phyloP scores from a whole-genome alignment of 2,888 invertebrate species.

The Lepetodrilus schrolli region DNA sequence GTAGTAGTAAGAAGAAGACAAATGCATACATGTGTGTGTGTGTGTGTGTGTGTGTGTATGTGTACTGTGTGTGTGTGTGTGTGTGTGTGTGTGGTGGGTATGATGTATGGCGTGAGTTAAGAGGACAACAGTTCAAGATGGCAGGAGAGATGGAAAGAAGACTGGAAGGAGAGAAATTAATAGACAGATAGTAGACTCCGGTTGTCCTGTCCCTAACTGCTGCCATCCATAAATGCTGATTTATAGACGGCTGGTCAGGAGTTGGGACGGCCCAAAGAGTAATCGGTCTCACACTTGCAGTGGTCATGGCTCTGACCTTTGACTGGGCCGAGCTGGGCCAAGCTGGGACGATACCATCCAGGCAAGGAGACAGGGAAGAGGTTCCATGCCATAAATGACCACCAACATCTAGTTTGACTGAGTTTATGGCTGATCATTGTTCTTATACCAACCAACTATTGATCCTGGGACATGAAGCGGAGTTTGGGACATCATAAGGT shows the following conservation, averaged over 20 bases:
- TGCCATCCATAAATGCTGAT: conserved; percentile 4
- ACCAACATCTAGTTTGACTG: neutral
- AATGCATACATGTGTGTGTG: no score
- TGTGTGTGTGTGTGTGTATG: no score
- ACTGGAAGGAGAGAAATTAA: neutral
- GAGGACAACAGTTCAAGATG: neutral
- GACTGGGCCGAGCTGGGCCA: no score
- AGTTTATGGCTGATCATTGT: no score
- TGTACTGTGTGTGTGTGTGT: no score
- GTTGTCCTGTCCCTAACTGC: conserved; percentile 17
- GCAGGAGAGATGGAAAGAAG: neutral
- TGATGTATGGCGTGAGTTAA: neutral
- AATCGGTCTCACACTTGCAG: neutral
- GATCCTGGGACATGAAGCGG: no score
- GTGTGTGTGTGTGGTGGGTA: no score
- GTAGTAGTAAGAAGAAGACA: no score
- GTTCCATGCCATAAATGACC: neutral
- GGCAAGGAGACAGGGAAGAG: neutral
- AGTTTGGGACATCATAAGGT: no score
- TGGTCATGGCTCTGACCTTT: neutral
- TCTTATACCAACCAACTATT: no score
- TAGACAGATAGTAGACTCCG: conserved; percentile 11
- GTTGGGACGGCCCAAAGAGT: neutral
- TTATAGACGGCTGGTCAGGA: conserved; percentile 13
- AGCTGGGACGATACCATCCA: neutral